phyloP scores from a whole-genome alignment of 2,888 invertebrate species.

The Physocephala rufipes region DNA sequence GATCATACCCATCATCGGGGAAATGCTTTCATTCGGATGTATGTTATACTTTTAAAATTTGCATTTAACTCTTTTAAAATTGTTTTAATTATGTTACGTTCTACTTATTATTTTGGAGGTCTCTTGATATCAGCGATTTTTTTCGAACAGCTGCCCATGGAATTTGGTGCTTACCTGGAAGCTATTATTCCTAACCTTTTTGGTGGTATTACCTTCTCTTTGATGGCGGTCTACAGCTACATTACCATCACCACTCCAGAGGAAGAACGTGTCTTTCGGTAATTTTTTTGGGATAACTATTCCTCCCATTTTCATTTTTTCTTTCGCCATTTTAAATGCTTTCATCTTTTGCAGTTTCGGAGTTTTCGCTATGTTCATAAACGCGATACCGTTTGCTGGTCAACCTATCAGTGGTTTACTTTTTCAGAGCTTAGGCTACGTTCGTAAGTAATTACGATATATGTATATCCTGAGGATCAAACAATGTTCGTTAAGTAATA shows the following conservation, averaged over 20 bases:
- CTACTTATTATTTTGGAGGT: slow-evolving; percentile 46
- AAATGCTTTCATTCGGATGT: slow-evolving; percentile 58
- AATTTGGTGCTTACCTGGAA: slow-evolving; percentile 63
- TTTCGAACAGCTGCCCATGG: slow-evolving; percentile 62
- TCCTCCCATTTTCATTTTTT: neutral
- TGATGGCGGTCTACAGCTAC: slow-evolving; percentile 65
- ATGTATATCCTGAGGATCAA: neutral
- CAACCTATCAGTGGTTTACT: slow-evolving; percentile 60
- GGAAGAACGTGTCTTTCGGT: slow-evolving; percentile 62
- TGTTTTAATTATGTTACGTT: slow-evolving; percentile 24
- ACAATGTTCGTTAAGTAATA: neutral
- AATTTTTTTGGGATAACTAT: slow-evolving; percentile 5
- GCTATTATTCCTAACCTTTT: slow-evolving; percentile 62
- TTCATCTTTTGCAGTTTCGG: slow-evolving; percentile 54
- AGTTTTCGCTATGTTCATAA: slow-evolving; percentile 63
- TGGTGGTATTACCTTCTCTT: slow-evolving; percentile 62
- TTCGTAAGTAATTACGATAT: slow-evolving; percentile 50
- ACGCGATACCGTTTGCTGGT: slow-evolving; percentile 60
- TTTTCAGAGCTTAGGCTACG: slow-evolving; percentile 59
- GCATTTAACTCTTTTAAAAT: neutral
- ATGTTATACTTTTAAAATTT: slow-evolving; percentile 38
- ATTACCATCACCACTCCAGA: slow-evolving; percentile 64
- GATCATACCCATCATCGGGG: slow-evolving; percentile 62
- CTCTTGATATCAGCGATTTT: slow-evolving; percentile 63
- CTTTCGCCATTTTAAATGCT: neutral